phyloP scores from a whole-genome alignment of 1,140 invertebrate genomes.

The Drosophila ogumai region DNA sequence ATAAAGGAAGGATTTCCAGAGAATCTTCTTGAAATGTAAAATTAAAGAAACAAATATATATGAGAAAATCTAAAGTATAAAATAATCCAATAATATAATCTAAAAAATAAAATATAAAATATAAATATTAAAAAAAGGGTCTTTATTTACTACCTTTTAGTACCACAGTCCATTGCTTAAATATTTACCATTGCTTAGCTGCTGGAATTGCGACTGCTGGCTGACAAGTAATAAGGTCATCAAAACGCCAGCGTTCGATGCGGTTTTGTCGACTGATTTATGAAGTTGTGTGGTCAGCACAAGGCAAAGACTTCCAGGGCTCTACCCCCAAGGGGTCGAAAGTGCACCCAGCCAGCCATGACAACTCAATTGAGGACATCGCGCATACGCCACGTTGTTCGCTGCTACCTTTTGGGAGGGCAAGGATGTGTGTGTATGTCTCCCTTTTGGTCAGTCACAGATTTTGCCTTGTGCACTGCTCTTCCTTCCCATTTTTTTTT shows the following conservation, averaged over 20 bases:
- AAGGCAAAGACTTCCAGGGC: constrained; percentile 6
- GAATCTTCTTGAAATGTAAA: too few species aligned
- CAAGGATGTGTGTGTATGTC: constrained; percentile 28
- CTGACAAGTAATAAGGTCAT: constrained; percentile 76
- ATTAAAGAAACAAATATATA: background rate
- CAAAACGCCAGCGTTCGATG: constrained; percentile 62
- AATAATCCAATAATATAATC: background rate
- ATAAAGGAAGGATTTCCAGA: too few species aligned
- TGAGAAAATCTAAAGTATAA: too few species aligned
- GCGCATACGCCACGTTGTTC: constrained; percentile 71
- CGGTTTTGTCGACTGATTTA: constrained; percentile 72
- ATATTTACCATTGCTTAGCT: constrained; percentile 64
- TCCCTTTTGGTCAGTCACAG: constrained; percentile 52
- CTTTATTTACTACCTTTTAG: background rate
- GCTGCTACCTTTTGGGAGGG: constrained; percentile 42
- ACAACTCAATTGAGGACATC: constrained; percentile 76
- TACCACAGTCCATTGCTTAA: constrained; percentile 53
- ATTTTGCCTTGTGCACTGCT: constrained; percentile 43
- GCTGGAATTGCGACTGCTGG: constrained; percentile 19
- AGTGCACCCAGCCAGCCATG: constrained; percentile 40
- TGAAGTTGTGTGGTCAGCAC: constrained; percentile 62
- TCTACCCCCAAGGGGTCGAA: background rate
- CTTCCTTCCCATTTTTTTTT: constrained; percentile 2
- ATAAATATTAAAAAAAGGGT: background rate
- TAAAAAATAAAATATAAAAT: background rate